These are phyloP conservation scores for Helogale parvula DNA, from an alignment of 2,113 vertebrate genomes.

Conservation along the genomic window DNA sequence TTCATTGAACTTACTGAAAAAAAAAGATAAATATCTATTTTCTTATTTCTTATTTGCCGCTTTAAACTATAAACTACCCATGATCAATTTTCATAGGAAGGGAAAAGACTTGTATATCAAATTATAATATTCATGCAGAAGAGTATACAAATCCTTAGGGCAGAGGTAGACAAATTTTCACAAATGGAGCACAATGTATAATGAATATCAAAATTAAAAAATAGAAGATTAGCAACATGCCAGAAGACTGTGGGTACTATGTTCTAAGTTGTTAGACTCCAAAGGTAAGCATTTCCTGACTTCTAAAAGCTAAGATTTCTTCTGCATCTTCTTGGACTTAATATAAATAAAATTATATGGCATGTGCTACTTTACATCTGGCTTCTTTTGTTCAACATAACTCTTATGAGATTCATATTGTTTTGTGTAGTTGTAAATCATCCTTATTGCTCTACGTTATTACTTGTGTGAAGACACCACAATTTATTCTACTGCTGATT, in stretches of 20 bases:
- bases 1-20: not conserved
- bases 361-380: not conserved
- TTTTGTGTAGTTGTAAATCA: not conserved
- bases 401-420: not conserved
- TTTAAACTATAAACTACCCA: not conserved
- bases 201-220: not conserved
- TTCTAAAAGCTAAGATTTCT: not conserved
- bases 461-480: not conserved
- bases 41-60: not conserved
- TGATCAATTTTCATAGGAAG: not conserved
- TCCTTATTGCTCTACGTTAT: not conserved
- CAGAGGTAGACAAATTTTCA: not conserved
- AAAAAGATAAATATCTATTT: not conserved
- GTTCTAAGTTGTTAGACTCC: not conserved
- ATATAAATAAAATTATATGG: not conserved
- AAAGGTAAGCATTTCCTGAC: not conserved
- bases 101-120: not conserved
- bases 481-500: not conserved
- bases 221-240: not conserved
- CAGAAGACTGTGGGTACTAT: not conserved
- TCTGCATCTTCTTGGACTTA: constrained; percentile 1
- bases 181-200: not conserved
- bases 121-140: not conserved
- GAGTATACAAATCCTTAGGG: not conserved
- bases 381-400: not conserved